Conservation (phyloP, 1,140 invertebrate species). For the Sarcophaga peregrina region DNA sequence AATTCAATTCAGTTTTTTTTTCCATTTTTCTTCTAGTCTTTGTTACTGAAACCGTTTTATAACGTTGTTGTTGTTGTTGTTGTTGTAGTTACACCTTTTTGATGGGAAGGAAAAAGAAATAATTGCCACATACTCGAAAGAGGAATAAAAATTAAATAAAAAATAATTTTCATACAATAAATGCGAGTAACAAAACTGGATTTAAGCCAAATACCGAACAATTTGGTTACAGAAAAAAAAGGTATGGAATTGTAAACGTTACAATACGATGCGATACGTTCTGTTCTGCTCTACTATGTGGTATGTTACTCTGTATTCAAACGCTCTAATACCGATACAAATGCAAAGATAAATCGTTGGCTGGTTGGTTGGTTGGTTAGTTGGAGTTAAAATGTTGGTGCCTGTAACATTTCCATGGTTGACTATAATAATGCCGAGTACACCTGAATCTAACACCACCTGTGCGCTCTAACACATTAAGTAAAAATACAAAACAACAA, state of each 20-base stretch:
- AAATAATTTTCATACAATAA: neutral
- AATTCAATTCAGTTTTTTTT: no score
- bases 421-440: slow-evolving; percentile 28
- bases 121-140: slow-evolving; percentile 33
- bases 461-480: slow-evolving; percentile 36
- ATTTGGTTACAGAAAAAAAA: slow-evolving; percentile 35
- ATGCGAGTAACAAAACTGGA: slow-evolving; percentile 29
- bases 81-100: slow-evolving; percentile 33
- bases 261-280: no score
- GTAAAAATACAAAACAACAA: slow-evolving; percentile 39
- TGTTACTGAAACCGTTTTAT: no score
- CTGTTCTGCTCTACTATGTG: no score
- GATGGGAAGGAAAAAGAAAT: slow-evolving; percentile 22
- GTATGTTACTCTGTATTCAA: no score
- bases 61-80: no score
- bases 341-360: neutral
- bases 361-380: neutral
- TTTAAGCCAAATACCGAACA: slow-evolving; percentile 13
- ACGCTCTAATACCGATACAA: no score
- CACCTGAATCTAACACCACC: slow-evolving; percentile 41
- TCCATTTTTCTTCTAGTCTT: no score
- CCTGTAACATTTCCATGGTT: no score
- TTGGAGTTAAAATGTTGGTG: neutral
- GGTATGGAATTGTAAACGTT: neutral
- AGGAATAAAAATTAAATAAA: slow-evolving; percentile 5